Percentiles rank a stretch among this genome's conserved stretches.
Evolutionary conservation across 2,797 vertebrate genomes (phyloP).

Genomic region (Chelon auratus): DNA sequence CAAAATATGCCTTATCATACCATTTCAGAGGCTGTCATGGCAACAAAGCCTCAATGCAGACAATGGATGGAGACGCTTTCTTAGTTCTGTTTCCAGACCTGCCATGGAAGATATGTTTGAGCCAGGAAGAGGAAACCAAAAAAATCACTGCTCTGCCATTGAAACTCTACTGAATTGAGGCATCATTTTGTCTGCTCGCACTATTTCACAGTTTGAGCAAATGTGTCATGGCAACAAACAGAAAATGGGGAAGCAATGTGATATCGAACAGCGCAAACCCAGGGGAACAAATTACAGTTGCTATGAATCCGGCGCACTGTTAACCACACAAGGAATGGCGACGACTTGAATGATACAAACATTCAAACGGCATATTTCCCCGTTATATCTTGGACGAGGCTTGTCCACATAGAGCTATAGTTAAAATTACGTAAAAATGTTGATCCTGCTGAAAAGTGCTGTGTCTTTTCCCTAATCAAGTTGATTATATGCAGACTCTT

Average conservation of each 20-base stretch:
- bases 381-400: conserved; percentile 29
- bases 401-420: conserved; percentile 47
- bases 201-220: conserved; percentile 45
- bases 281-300: conserved; percentile 49
- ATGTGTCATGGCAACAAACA: conserved; percentile 36
- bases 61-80: conserved; percentile 25
- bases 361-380: conserved; percentile 36
- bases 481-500: conserved; percentile 47
- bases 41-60: conserved; percentile 35
- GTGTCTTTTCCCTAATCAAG: conserved; percentile 44
- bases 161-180: conserved; percentile 42
- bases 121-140: background rate
- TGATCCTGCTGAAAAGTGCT: conserved; percentile 48
- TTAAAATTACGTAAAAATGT: conserved; percentile 49
- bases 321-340: conserved; percentile 16
- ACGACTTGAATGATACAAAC: conserved; percentile 39
- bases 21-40: conserved; percentile 34
- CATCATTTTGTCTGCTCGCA: conserved; percentile 54
- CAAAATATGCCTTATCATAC: conserved; percentile 10
- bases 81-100: conserved; percentile 27
- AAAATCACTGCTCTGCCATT: conserved; percentile 15
- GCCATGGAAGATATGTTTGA: conserved; percentile 26
- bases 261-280: conserved; percentile 62
- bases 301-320: conserved; percentile 48
- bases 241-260: conserved; percentile 43